A percentile compares a stretch with the other conserved stretches of the same genome.
phyloP scores from a whole-genome alignment of 2,797 vertebrate genomes.

The Taenioides sp. region DNA sequence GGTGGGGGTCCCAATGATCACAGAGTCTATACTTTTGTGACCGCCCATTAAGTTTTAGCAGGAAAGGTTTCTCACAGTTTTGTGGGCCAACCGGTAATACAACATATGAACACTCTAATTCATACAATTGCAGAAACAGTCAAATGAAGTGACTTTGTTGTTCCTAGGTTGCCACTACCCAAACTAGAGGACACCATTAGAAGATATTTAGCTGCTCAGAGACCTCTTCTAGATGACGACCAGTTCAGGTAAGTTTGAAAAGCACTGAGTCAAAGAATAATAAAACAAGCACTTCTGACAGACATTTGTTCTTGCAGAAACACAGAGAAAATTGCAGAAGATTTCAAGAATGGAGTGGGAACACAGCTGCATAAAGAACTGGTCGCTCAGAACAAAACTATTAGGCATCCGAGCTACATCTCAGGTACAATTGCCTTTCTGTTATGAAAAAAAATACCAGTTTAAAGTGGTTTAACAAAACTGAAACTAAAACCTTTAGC shows the following conservation, averaged over 20 bases:
- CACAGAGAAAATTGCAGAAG: conserved; percentile 83
- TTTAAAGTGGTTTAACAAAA: too few species aligned
- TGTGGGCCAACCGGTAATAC: too few species aligned
- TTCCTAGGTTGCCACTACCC: conserved; percentile 87
- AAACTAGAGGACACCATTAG: conserved; percentile 90
- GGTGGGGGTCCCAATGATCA: too few species aligned
- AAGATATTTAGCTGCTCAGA: conserved; percentile 91
- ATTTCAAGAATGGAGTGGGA: conserved; percentile 84
- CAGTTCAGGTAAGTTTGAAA: conserved; percentile 83
- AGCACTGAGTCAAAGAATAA: not conserved
- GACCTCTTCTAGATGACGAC: conserved; percentile 85
- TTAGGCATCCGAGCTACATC: conserved; percentile 93
- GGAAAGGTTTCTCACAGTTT: too few species aligned
- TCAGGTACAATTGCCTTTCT: conserved; percentile 43
- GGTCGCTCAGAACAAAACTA: conserved; percentile 84
- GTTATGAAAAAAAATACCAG: not conserved
- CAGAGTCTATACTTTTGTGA: too few species aligned
- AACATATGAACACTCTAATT: too few species aligned
- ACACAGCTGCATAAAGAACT: conserved; percentile 86
- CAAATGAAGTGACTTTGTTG: not conserved
- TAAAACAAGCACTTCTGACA: not conserved
- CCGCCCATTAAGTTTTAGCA: too few species aligned
- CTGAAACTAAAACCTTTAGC: too few species aligned
- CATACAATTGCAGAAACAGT: too few species aligned
- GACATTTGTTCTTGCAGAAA: conserved; percentile 66